Conservation (phyloP, 1,140 invertebrate genomes). For the Caligus rogercresseyi region DNA sequence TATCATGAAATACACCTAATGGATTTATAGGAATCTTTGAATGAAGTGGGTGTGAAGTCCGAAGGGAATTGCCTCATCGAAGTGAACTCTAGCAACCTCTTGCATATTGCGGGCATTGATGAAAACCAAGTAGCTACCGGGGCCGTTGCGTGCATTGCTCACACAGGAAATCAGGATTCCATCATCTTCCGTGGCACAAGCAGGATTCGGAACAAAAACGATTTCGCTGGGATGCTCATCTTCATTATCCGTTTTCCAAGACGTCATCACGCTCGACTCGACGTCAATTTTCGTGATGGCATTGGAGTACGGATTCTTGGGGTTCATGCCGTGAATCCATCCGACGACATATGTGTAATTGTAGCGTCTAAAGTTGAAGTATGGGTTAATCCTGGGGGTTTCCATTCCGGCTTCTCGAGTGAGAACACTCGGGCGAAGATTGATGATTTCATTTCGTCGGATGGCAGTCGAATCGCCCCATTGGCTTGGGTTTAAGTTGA, state of each 20-base stretch:
- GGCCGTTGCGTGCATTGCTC: background rate
- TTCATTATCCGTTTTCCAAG: constrained; percentile 3
- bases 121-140: background rate
- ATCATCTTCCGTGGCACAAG: background rate
- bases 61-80: constrained; percentile 9
- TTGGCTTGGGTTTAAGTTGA: background rate
- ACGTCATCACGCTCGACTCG: background rate
- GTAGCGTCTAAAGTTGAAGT: background rate
- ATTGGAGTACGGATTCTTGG: constrained; percentile 1
- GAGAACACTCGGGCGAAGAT: background rate
- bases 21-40: too few relatives aligned
- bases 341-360: constrained; percentile 1
- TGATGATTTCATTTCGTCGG: background rate
- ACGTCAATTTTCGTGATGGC: constrained; percentile 6
- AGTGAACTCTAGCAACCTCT: background rate
- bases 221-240: background rate
- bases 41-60: background rate
- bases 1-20: too few relatives aligned
- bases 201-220: background rate
- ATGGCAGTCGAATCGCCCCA: background rate
- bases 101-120: constrained; percentile 4
- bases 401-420: background rate
- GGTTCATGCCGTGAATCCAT: constrained; percentile 2
- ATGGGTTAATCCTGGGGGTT: background rate
- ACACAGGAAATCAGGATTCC: constrained; percentile 3